Percentiles rank a stretch among this genome's conserved stretches.
Evolutionary conservation across 2,113 vertebrate species (phyloP).

Genomic region (Pogona vitticeps): DNA sequence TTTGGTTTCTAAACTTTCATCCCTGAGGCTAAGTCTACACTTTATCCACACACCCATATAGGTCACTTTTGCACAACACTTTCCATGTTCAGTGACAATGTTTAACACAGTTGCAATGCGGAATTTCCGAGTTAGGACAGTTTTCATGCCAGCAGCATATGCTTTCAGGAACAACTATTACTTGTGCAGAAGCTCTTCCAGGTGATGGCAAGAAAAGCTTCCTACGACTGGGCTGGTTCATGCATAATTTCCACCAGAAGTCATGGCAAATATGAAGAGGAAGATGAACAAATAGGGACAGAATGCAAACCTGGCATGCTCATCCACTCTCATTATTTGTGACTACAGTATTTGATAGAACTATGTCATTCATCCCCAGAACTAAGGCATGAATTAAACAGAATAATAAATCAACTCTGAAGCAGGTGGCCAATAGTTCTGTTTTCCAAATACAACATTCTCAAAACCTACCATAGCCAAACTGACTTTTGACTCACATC

Average conservation of each 20-base stretch:
- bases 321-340: neutral
- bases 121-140: neutral
- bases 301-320: neutral
- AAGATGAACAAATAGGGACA: neutral
- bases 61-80: neutral
- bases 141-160: neutral
- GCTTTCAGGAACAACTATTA: neutral
- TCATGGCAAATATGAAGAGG: neutral
- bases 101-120: neutral
- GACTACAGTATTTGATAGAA: too few species aligned
- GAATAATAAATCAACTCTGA: neutral
- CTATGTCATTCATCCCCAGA: neutral
- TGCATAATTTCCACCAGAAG: neutral
- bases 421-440: neutral
- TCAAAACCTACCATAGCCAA: neutral
- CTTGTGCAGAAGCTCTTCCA: neutral
- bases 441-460: neutral
- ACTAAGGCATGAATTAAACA: neutral
- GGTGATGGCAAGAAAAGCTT: neutral
- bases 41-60: neutral
- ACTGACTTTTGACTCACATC: neutral
- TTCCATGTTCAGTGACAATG: neutral
- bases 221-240: neutral
- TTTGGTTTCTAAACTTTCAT: neutral
- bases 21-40: neutral